Evolutionary conservation across 2,888 invertebrate species (phyloP).

Genomic region (Leucoma salicis): DNA sequence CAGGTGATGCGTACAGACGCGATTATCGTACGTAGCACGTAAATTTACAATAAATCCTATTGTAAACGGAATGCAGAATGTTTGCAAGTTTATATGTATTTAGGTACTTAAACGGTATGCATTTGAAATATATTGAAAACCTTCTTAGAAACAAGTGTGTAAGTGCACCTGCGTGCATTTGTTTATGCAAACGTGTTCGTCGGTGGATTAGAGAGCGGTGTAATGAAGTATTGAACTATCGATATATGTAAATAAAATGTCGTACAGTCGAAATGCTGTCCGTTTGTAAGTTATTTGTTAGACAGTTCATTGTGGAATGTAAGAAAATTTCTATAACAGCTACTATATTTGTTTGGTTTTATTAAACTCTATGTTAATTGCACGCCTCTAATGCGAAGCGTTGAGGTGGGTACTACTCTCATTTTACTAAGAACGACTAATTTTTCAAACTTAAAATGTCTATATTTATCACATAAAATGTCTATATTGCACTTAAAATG

Average conservation of each 20-base stretch:
- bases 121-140: slow-evolving; percentile 56
- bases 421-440: too few relatives aligned
- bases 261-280: slow-evolving; percentile 3
- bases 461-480: too few relatives aligned
- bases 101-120: slow-evolving; percentile 68
- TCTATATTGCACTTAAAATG: too few relatives aligned
- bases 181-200: slow-evolving; percentile 28
- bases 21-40: slow-evolving; percentile 66
- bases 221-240: slow-evolving; percentile 26
- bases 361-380: too few relatives aligned
- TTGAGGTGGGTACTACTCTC: too few relatives aligned
- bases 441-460: too few relatives aligned
- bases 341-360: too few relatives aligned
- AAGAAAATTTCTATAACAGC: slow-evolving; percentile 1
- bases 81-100: slow-evolving; percentile 66
- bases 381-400: too few relatives aligned
- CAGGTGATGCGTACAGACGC: slow-evolving; percentile 43
- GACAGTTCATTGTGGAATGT: not conserved
- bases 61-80: slow-evolving; percentile 71
- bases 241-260: slow-evolving; percentile 16
- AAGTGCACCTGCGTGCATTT: slow-evolving; percentile 38
- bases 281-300: slow-evolving; percentile 8
- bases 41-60: slow-evolving; percentile 76
- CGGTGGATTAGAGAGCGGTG: slow-evolving; percentile 30
- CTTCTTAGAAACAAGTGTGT: slow-evolving; percentile 41